phyloP scores from a whole-genome alignment of 2,113 vertebrate genomes.

The Lynx canadensis region DNA sequence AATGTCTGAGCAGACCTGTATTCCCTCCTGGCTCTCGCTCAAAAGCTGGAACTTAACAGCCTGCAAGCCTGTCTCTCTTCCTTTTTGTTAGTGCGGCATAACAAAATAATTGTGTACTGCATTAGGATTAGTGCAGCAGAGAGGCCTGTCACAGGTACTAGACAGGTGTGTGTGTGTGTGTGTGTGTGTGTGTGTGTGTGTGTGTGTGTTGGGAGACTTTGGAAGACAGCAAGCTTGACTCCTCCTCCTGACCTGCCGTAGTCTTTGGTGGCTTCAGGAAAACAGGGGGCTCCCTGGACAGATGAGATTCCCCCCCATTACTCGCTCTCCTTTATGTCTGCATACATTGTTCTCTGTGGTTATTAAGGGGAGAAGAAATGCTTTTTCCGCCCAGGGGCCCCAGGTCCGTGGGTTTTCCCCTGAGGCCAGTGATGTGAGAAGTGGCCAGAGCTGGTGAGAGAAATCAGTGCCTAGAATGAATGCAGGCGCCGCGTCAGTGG shows the following conservation, averaged over 20 bases:
- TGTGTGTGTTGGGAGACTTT: conserved; percentile 36
- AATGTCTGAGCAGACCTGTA: conserved; percentile 43
- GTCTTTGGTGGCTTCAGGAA: not conserved
- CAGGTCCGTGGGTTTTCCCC: not conserved
- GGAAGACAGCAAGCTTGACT: not conserved
- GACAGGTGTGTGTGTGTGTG: conserved; percentile 2
- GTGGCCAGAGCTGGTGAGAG: not conserved
- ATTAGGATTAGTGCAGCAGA: conserved; percentile 58
- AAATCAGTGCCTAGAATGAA: not conserved
- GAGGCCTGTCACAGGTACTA: not conserved
- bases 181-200: not conserved
- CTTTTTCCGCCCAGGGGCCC: not conserved
- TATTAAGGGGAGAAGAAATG: not conserved
- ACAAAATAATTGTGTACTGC: conserved; percentile 74
- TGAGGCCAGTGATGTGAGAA: not conserved
- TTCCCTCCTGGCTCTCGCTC: not conserved
- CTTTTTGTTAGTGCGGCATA: conserved; percentile 67
- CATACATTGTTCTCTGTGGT: not conserved
- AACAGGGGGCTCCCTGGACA: not conserved
- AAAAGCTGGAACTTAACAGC: conserved; percentile 41
- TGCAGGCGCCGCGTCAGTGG: rapidly evolving
- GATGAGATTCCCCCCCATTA: not conserved
- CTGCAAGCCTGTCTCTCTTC: conserved; percentile 54
- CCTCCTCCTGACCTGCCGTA: conserved; percentile 57
- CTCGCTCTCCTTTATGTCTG: not conserved